A percentile compares a stretch with the other conserved stretches of the same genome.
These are phyloP conservation scores for Parazoanthus swiftii DNA, from an alignment of 92 coral and sea anemone species.

Conservation along the genomic window DNA sequence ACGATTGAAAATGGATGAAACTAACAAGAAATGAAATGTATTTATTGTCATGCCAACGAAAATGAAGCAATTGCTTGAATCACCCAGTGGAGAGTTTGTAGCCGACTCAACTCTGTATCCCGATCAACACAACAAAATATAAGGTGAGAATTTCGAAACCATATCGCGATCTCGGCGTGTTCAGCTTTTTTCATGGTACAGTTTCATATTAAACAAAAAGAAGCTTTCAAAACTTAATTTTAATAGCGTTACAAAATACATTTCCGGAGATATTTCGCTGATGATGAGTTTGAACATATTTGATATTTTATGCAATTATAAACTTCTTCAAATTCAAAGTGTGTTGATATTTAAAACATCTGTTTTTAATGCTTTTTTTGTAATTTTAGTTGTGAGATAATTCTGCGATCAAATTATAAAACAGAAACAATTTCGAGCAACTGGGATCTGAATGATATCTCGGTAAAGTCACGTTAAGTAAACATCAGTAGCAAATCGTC, in stretches of 20 bases:
- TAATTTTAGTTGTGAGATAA: no score
- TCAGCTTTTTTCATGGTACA: neutral
- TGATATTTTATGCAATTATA: no score
- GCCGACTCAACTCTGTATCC: neutral
- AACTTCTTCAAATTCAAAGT: no score
- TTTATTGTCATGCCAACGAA: neutral
- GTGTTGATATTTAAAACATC: no score
- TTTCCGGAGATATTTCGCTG: neutral
- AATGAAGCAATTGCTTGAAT: neutral
- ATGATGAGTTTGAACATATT: neutral
- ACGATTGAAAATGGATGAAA: neutral
- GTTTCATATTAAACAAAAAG: no score
- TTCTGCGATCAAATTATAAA: no score
- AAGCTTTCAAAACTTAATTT: no score
- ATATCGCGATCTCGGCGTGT: neutral
- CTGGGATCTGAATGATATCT: no score
- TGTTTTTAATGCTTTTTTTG: neutral
- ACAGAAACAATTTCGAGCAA: no score
- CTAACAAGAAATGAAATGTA: neutral
- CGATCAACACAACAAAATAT: neutral
- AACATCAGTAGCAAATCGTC: no score
- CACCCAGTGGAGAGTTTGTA: neutral
- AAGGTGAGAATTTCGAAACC: neutral
- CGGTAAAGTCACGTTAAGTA: no score
- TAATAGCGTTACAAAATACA: neutral